These are phyloP conservation scores for Hypotaenidia okinawae DNA, from an alignment of 2,797 vertebrate genomes.

Conservation along the genomic window DNA sequence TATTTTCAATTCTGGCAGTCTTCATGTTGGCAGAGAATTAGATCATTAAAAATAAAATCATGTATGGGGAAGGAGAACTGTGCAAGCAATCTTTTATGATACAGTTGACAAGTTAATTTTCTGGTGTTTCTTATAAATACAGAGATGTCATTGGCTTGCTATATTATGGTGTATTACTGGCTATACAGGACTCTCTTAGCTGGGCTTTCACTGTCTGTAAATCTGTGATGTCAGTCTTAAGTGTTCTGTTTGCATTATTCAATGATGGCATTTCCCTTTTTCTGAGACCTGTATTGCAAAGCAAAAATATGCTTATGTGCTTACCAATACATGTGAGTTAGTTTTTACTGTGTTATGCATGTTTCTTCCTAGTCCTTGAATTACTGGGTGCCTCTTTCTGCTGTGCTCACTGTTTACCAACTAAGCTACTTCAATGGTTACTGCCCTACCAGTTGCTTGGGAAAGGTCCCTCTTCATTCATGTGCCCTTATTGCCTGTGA, in stretches of 20 bases:
- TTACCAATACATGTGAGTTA: not conserved
- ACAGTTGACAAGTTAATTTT: not conserved
- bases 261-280: not conserved
- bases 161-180: not conserved
- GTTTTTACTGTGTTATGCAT: not conserved
- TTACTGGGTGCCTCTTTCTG: rapidly evolving
- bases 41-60: not conserved
- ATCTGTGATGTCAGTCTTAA: not conserved
- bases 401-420: not conserved
- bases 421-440: not conserved
- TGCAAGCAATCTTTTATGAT: not conserved
- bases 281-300: not conserved
- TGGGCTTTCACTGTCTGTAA: not conserved
- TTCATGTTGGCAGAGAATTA: not conserved
- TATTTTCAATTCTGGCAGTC: not conserved
- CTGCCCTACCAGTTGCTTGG: not conserved
- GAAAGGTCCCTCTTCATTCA: not conserved
- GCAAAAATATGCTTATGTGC: not conserved
- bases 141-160: not conserved
- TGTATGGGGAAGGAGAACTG: not conserved
- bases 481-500: not conserved
- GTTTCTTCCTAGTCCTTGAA: not conserved
- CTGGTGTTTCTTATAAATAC: not conserved
- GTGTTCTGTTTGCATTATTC: not conserved
- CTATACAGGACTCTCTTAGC: not conserved